Conservation (phyloP, 2,888 invertebrate species). For the Phytoseiulus persimilis region DNA sequence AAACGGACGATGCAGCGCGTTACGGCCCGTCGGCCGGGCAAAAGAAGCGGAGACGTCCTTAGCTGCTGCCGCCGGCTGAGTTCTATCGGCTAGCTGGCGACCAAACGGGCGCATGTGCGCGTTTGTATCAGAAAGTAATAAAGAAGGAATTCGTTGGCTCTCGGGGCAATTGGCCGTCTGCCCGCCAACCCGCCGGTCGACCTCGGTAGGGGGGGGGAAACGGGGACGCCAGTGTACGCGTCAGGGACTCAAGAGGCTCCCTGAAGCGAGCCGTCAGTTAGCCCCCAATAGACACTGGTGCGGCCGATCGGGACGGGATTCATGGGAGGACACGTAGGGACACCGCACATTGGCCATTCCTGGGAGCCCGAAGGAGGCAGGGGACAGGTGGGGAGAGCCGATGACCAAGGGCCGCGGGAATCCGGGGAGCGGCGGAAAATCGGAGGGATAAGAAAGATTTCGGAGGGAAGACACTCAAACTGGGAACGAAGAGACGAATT, state of each 20-base stretch:
- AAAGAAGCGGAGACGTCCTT: not conserved
- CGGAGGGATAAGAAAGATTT: not conserved
- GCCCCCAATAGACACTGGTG: not conserved
- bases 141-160: constrained; percentile 36
- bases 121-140: constrained; percentile 36
- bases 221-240: not conserved
- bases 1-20: not conserved
- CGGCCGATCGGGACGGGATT: not conserved
- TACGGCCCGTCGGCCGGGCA: not conserved
- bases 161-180: constrained; percentile 32
- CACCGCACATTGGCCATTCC: not conserved
- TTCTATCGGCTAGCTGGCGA: not conserved
- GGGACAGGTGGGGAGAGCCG: not conserved
- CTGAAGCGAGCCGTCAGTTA: not conserved
- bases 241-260: not conserved
- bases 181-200: not conserved
- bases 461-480: not conserved
- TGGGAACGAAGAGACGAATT: constrained; percentile 18
- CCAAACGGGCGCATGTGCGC: constrained; percentile 5
- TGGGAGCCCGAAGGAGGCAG: not conserved
- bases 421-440: not conserved
- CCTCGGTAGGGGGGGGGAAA: not conserved
- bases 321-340: not conserved
- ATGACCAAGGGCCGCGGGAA: not conserved
- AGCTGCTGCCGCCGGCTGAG: not conserved